Evolutionary conservation across 1,140 invertebrate species (phyloP), one percentile per base, ranked within the genome.

Genomic region (Drosophila bocqueti): DNA sequence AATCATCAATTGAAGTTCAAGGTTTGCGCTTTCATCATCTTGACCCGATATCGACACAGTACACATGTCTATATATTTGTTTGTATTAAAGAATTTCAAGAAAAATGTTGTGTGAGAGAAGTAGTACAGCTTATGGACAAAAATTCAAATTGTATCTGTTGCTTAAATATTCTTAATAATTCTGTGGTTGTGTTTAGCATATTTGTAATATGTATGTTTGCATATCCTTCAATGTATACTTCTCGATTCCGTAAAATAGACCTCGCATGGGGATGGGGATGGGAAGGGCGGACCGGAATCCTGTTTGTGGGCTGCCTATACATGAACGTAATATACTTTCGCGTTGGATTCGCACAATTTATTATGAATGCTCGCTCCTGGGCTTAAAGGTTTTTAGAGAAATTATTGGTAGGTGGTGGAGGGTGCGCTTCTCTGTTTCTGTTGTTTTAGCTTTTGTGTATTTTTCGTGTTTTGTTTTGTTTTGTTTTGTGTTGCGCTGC

Each of bases 1-100:
- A 86, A 86, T 86, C 83, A 79, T 84, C 77, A 76, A 83, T 83
- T 77, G 59, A 87, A 89, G 74, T 87, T 81, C 65, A 77, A 67
- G 50, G 18, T 76, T 81, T 80, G 63, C 72, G 72, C 63, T 67
- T 80, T 59, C 54, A 68, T 76, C 72, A 68, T 78, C 47, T 64
- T 26, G 45, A 52, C 61, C 45, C 54, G 68, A 50, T 72, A 45
- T 43, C 54, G 69, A 73, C 67, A 50, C 69, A 29, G 38, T 72
- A 60, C 31, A 43, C 34, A 50, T 52, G 59, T 69, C 65, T 54
- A 67, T 57, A 65, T 55, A 63, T 61, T 45, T 59, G 18, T 24
- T 45, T 79, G 42, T 80, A 66, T 80, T 87, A 63, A 79, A 76
- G 79, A 86, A 60, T 80, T 86, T 61, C 82, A 86, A 86, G 76